Conservation (phyloP, 2,113 vertebrate genomes). For the Candoia aspera region DNA sequence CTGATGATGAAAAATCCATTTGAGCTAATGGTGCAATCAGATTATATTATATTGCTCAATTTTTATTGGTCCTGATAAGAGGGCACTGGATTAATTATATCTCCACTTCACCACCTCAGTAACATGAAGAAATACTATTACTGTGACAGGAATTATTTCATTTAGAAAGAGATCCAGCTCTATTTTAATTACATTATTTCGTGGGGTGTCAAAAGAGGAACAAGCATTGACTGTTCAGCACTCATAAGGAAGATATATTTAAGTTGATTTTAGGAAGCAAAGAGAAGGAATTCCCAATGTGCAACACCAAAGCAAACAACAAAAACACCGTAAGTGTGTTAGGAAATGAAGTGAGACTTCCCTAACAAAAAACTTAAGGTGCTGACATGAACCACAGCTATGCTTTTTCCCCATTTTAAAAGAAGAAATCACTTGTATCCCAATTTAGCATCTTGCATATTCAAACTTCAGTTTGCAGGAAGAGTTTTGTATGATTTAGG, state of each 20-base stretch:
- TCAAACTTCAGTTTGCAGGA: not conserved
- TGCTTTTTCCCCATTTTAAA: not conserved
- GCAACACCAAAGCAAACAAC: slow-evolving; percentile 3
- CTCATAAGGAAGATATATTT: slow-evolving; percentile 21
- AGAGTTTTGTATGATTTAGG: not conserved
- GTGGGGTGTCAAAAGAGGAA: slow-evolving; percentile 40
- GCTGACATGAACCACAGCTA: slow-evolving; percentile 15
- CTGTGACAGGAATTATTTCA: slow-evolving; percentile 44
- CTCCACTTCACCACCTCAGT: slow-evolving; percentile 51
- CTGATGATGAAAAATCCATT: slow-evolving; percentile 73
- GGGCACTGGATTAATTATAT: slow-evolving; percentile 65
- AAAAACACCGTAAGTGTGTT: not conserved
- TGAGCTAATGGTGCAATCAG: slow-evolving; percentile 68
- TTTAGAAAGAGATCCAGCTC: slow-evolving; percentile 49
- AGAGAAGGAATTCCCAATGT: not conserved
- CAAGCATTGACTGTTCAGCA: slow-evolving; percentile 38
- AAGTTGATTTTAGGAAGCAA: slow-evolving; percentile 15
- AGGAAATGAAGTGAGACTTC: not conserved
- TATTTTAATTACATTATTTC: slow-evolving; percentile 63
- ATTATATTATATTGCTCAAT: slow-evolving; percentile 70
- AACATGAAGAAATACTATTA: slow-evolving; percentile 59
- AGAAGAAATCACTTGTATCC: not conserved
- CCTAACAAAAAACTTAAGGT: not conserved
- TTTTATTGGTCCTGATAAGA: slow-evolving; percentile 69
- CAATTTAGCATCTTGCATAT: not conserved